These are phyloP conservation scores for Carollia perspicillata DNA, from an alignment of 2,113 vertebrate genomes.

Conservation along the genomic window DNA sequence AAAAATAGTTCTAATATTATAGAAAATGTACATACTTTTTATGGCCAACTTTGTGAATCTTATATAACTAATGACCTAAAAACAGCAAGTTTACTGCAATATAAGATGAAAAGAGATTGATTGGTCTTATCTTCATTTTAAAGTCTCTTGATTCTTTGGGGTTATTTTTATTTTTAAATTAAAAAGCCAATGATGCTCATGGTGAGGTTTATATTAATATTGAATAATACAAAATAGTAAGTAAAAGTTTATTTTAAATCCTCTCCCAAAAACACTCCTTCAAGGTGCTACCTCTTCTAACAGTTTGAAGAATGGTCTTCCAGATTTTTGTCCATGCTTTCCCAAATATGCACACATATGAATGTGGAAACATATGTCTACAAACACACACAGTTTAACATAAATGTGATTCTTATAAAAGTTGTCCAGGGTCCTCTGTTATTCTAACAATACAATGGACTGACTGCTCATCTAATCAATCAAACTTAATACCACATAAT, in stretches of 20 bases:
- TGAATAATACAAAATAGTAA: conserved; percentile 3
- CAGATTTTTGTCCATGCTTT: background rate
- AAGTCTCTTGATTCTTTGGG: background rate
- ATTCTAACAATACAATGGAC: background rate
- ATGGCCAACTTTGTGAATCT: background rate
- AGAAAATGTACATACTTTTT: conserved; percentile 5
- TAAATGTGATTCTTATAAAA: background rate
- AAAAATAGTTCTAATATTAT: conserved; percentile 36
- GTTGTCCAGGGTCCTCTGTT: background rate
- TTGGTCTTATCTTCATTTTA: conserved; percentile 16
- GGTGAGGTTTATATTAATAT: background rate
- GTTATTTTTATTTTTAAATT: conserved; percentile 37
- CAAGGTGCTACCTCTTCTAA: background rate
- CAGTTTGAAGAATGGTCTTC: background rate
- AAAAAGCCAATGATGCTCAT: background rate
- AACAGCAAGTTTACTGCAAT: background rate
- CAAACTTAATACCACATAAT: background rate
- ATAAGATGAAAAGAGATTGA: conserved; percentile 18
- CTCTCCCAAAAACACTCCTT: background rate
- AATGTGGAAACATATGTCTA: background rate
- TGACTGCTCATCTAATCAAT: background rate
- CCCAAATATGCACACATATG: background rate
- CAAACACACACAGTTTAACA: background rate
- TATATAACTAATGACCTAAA: background rate
- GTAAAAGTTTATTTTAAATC: background rate